Conservation (phyloP, 2,888 invertebrate genomes). For the Scotopteryx bipunctaria region DNA sequence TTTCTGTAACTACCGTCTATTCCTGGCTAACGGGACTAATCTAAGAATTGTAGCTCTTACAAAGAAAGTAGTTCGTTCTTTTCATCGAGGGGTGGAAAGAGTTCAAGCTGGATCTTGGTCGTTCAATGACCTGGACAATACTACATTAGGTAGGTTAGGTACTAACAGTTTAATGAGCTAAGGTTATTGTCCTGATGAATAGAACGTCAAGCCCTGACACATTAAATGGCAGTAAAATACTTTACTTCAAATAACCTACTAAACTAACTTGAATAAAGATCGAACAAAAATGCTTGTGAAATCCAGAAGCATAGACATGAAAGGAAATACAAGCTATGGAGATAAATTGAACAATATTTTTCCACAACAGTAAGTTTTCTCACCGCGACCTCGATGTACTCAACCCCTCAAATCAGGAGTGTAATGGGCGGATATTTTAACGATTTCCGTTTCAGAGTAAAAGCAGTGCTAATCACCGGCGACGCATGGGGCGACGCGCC, state of each 20-base stretch:
- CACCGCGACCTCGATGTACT: slow-evolving; percentile 12
- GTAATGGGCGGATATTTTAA: slow-evolving; percentile 48
- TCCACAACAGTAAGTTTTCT: slow-evolving; percentile 13
- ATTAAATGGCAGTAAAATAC: too few relatives aligned
- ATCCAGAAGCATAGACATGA: not conserved
- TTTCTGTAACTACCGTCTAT: slow-evolving; percentile 29
- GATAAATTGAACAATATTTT: slow-evolving; percentile 12
- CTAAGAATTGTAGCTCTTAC: slow-evolving; percentile 1
- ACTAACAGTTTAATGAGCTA: too few relatives aligned
- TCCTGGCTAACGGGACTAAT: slow-evolving; percentile 9
- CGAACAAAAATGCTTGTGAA: not conserved
- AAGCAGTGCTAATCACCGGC: slow-evolving; percentile 53
- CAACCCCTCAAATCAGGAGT: slow-evolving; percentile 28
- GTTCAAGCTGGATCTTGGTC: not conserved
- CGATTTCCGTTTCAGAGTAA: slow-evolving; percentile 51
- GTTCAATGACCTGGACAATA: not conserved
- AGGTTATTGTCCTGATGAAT: too few relatives aligned
- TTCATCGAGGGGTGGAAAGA: not conserved
- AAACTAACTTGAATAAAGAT: not conserved
- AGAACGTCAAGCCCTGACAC: too few relatives aligned
- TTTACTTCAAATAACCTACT: too few relatives aligned
- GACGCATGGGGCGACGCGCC: slow-evolving; percentile 23
- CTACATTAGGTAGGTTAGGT: too few relatives aligned
- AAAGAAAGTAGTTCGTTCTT: not conserved
- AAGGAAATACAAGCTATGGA: not conserved